Conservation (phyloP, 1,140 invertebrate genomes). For the Hesperophylax magnus region DNA sequence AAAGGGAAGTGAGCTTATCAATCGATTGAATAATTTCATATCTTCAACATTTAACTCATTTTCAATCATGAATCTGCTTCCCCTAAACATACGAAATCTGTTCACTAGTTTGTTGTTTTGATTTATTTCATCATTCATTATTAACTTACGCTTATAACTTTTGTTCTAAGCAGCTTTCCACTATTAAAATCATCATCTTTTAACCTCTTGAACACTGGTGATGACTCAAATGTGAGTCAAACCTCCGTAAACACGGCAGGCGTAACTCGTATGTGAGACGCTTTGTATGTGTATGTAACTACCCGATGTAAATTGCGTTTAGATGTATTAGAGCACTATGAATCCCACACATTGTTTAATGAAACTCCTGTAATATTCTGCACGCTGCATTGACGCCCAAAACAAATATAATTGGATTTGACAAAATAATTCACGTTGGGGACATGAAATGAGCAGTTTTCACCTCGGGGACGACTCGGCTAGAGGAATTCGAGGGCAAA, state of each 20-base stretch:
- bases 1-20: not conserved
- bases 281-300: no score
- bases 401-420: conserved; percentile 22
- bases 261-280: no score
- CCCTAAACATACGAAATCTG: conserved; percentile 4
- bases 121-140: not conserved
- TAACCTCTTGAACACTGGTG: no score
- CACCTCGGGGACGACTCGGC: conserved; percentile 66
- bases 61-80: conserved; percentile 22
- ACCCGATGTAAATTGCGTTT: not conserved
- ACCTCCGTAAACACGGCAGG: no score
- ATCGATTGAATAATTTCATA: not conserved
- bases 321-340: not conserved
- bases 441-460: conserved; percentile 63
- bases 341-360: conserved; percentile 23
- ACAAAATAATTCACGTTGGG: conserved; percentile 33
- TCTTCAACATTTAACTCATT: conserved; percentile 19
- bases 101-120: conserved; percentile 21
- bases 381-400: conserved; percentile 52
- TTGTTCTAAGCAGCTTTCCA: not conserved
- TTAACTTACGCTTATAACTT: not conserved
- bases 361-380: conserved; percentile 32
- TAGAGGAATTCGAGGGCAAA: conserved; percentile 36
- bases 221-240: no score
- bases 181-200: not conserved